Base-by-base conservation (phyloP, 2,113 vertebrate genomes). In the Zapus hudsonius region DNA sequence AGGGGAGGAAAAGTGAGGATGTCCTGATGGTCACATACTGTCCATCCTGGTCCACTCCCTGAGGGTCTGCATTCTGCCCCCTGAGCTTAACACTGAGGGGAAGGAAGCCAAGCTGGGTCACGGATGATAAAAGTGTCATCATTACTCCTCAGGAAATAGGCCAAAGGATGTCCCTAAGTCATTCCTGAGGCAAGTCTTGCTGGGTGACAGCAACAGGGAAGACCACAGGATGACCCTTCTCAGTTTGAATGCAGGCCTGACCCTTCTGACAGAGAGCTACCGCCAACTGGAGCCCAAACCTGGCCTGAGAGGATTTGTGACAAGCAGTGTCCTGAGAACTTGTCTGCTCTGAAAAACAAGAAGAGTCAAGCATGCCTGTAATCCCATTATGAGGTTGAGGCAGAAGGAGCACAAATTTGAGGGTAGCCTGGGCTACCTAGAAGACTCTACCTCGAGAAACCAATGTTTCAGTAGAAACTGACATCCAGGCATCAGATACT, bases 401-500 rank as follows among this genome's bases (percentile, higher is more conserved):
- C 23, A 69, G 81, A 12, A 52, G 81, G 33, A 84, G 52, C 23
- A 10, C 33, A 52, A 67, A 33, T 36, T 52, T 44, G 52, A 47
- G 8, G 80, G 57, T 29, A 44, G 59, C 9, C 20, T 64, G 25
- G 59, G 38, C 81, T 84, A 27, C 22, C 27, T 5, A 67, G 40
- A 20, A 83, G 44, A 31, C 47, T 7, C 38, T 36, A 22, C 33
- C 44, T 52, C 42, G 52, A 3, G 66, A 84, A 25, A 52, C 22
- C 23, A n/a, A 42, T 5, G 8, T 6, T 0, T 61, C n/a, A 47
- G 16, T 25, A 27, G 4, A 25, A 59, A 31, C 33, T 40, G 16
- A 23, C 12, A 23, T 44, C 27, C 17, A 1, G 29, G 10, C 59
- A 9, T 3, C 1, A 0, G 7, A 33, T 1, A 15, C 40, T 29